phyloP scores from a whole-genome alignment of 1,140 invertebrate genomes.

The Brachionus paranguensis region DNA sequence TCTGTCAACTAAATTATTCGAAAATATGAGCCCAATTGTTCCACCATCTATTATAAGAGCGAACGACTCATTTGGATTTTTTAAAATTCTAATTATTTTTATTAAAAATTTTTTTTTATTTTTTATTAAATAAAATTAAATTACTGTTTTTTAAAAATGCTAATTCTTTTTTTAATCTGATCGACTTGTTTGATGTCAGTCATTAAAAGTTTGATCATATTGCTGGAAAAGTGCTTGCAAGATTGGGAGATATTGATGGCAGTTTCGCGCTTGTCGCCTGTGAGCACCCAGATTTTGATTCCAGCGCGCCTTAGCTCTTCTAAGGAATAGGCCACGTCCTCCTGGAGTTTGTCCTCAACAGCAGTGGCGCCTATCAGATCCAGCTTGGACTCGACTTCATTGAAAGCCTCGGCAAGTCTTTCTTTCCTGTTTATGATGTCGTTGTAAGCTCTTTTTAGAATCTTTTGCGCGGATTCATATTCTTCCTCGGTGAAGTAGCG shows the following conservation, averaged over 20 bases:
- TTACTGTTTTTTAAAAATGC: neutral
- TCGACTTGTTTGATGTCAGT: slow-evolving; percentile 23
- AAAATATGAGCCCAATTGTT: slow-evolving; percentile 87
- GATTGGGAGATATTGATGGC: slow-evolving; percentile 87
- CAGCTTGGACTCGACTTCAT: slow-evolving; percentile 61
- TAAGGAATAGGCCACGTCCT: slow-evolving; percentile 71
- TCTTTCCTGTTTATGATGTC: slow-evolving; percentile 59
- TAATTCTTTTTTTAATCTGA: neutral
- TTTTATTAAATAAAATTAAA: neutral
- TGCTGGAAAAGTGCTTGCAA: slow-evolving; percentile 60
- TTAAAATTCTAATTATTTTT: neutral
- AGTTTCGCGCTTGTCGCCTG: slow-evolving; percentile 41
- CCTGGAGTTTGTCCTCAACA: slow-evolving; percentile 76
- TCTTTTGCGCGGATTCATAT: neutral
- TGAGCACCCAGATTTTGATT: slow-evolving; percentile 66
- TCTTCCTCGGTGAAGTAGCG: slow-evolving; percentile 13
- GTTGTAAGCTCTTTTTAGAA: neutral
- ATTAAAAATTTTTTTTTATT: neutral
- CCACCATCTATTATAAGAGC: slow-evolving; percentile 38
- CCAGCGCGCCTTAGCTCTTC: slow-evolving; percentile 66
- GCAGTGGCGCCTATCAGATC: slow-evolving; percentile 71
- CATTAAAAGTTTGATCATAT: slow-evolving; percentile 24
- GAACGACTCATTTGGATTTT: neutral
- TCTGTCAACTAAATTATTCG: slow-evolving; percentile 79
- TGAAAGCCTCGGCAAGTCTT: slow-evolving; percentile 63